Evolutionary conservation across 2,888 invertebrate species (phyloP), one percentile per base, ranked within the genome.

Genomic region (Tetragonisca angustula): DNA sequence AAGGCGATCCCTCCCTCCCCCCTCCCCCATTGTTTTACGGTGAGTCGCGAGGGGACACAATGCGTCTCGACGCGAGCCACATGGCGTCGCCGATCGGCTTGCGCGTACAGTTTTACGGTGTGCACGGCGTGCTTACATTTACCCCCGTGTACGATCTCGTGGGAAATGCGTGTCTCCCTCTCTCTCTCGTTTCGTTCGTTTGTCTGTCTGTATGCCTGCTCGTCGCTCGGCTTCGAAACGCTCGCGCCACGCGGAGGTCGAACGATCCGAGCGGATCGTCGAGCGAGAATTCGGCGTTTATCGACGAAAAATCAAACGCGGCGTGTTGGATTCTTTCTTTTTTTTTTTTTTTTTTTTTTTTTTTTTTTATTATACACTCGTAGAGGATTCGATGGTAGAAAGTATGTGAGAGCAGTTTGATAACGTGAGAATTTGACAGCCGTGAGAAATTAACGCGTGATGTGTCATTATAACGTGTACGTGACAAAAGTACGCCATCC

Each of bases 31-130:
- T 93, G 93, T 93, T 93, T 93, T 89, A 93, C 21, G 67, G 61
- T 4, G 81, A 84, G 81, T 78, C 84, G 82, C 79, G 79, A 67
- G 73, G 72, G 76, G 50, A 36, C 84, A 92, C 92, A 92, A 92
- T 92, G 87, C 89, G 85, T 87, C 89, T 88, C 91, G 89, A 87
- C 86, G 89, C 90, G 87, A 89, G 91, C 92, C 92, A 92, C 92
- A 92, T 92, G 92, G 92, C 92, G 90, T 87, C 85, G 81, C 71
- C 87, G 86, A 85, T 83, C 85, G 85, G 71, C 76, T 78, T 75
- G 64, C 77, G 67, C 75, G 43, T 43, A 49, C 62, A 69, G 77
- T 77, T 84, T 65, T 61, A 43, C 61, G 43, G 52, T 43, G 65
- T 56, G 73, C 69, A 50, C 68, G 36, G 32, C 49, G 56, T 19